Percentiles rank a stretch among this genome's conserved stretches.
Conservation (phyloP, 2,888 invertebrate species). For the Alloscopus bannaensis region DNA sequence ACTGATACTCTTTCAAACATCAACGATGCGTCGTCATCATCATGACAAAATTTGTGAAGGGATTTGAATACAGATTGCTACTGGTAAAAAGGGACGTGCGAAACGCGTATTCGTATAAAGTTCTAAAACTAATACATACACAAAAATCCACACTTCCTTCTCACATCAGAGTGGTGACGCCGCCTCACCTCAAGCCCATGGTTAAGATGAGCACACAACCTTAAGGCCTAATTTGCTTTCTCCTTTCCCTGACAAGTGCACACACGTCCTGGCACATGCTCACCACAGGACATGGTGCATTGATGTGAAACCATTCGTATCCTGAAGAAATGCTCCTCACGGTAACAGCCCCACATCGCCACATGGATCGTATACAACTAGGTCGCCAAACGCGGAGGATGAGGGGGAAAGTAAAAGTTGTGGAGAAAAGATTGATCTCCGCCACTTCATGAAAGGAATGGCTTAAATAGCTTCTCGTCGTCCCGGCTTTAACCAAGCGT, state of each 20-base stretch:
- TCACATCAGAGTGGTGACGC: neutral
- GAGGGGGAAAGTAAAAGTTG: neutral
- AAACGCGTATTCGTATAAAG: neutral
- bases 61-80: neutral
- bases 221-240: constrained; percentile 51
- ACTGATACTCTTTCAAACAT: too few relatives aligned
- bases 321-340: constrained; percentile 32
- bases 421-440: constrained; percentile 49
- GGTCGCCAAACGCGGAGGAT: constrained; percentile 16
- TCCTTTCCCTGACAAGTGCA: constrained; percentile 7
- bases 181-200: constrained; percentile 27
- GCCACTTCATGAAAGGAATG: constrained; percentile 48
- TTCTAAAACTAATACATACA: neutral
- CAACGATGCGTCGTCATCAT: too few relatives aligned
- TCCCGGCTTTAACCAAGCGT: constrained; percentile 17
- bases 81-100: neutral
- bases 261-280: too few relatives aligned
- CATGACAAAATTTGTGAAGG: too few relatives aligned
- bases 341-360: neutral
- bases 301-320: constrained; percentile 36
- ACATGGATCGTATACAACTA: neutral
- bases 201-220: constrained; percentile 50
- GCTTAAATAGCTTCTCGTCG: constrained; percentile 14
- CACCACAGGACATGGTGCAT: constrained; percentile 15
- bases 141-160: neutral